These are phyloP conservation scores for Heliothis virescens DNA, from an alignment of 1,140 invertebrate species.

Conservation along the genomic window DNA sequence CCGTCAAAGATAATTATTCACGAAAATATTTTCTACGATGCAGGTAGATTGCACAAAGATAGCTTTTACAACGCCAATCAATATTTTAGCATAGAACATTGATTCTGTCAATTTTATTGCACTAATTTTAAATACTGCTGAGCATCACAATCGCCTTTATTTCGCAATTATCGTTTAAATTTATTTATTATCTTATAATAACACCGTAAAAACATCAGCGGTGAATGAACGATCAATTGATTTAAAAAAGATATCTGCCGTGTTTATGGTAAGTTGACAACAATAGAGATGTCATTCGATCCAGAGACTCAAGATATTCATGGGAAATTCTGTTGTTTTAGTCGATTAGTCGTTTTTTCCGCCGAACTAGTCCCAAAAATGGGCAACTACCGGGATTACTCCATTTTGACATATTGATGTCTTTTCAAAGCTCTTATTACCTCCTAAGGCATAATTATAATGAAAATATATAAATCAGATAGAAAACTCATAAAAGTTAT, in stretches of 20 bases:
- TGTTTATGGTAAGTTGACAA: slow-evolving; percentile 75
- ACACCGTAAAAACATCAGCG: slow-evolving; percentile 85
- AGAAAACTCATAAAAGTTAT: neutral
- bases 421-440: neutral
- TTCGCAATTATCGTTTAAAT: slow-evolving; percentile 78
- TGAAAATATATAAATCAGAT: too few species aligned
- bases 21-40: slow-evolving; percentile 78
- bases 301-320: neutral
- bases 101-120: slow-evolving; percentile 74
- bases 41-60: slow-evolving; percentile 83
- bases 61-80: slow-evolving; percentile 64
- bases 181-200: slow-evolving; percentile 84
- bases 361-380: neutral
- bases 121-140: slow-evolving; percentile 74
- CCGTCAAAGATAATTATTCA: slow-evolving; percentile 74
- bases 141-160: slow-evolving; percentile 72
- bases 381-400: neutral
- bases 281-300: slow-evolving; percentile 56
- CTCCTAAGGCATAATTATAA: too few species aligned
- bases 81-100: slow-evolving; percentile 62
- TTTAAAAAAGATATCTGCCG: slow-evolving; percentile 75
- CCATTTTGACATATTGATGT: neutral
- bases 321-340: neutral
- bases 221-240: slow-evolving; percentile 86
- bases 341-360: neutral